phyloP scores from a whole-genome alignment of 2,797 vertebrate species.

The Clarias fuscus region DNA sequence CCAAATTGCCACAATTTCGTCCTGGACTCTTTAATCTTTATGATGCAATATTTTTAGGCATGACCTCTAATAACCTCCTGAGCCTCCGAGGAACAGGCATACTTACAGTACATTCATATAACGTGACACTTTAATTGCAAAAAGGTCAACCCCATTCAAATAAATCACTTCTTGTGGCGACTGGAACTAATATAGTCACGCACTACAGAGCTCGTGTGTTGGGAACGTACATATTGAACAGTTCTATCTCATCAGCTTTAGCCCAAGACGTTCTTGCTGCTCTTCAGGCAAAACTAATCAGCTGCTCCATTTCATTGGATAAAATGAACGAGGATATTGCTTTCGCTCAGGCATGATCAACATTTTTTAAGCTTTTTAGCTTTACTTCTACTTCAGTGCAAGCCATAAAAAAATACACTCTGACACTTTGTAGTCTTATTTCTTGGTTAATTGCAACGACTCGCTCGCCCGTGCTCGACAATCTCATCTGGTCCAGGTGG shows the following conservation, averaged over 20 bases:
- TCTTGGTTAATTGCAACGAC: neutral
- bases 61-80: neutral
- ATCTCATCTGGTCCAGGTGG: conserved; percentile 14
- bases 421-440: neutral
- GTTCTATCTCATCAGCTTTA: neutral
- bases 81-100: neutral
- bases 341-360: neutral
- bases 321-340: neutral
- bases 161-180: neutral
- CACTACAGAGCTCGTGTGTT: neutral
- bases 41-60: too few relatives aligned
- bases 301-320: neutral
- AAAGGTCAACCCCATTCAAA: neutral
- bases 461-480: conserved; percentile 7
- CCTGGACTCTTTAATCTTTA: neutral
- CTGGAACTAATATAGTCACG: neutral
- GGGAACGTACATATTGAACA: neutral
- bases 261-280: neutral
- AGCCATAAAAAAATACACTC: neutral
- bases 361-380: neutral
- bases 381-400: neutral
- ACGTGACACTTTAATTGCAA: neutral
- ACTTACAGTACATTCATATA: neutral
- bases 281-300: neutral
- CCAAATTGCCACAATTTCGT: neutral